Percentiles rank a stretch among this genome's conserved stretches.
Evolutionary conservation across 2,888 invertebrate genomes (phyloP).

Genomic region (Mantis religiosa): DNA sequence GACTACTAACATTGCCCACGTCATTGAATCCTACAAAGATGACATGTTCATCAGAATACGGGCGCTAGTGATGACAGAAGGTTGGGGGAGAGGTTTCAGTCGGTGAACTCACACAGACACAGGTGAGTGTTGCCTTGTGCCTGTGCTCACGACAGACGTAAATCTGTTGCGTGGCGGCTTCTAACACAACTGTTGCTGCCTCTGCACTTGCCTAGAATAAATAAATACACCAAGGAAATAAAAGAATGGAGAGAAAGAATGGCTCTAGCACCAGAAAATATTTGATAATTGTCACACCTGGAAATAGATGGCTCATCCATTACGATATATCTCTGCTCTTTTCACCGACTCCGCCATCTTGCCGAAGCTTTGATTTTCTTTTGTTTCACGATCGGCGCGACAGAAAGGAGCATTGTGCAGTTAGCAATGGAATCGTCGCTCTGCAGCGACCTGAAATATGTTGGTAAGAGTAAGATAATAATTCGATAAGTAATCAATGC

Average conservation of each 20-base stretch:
- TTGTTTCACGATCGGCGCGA: neutral
- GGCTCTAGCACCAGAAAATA: neutral
- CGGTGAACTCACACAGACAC: too few species aligned
- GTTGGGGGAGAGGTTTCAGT: neutral
- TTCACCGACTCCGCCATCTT: neutral
- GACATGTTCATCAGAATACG: too few species aligned
- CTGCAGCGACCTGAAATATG: neutral
- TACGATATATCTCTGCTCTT: neutral
- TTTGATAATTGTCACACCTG: slow-evolving; percentile 1
- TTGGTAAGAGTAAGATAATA: neutral
- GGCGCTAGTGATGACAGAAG: too few species aligned
- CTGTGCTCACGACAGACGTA: neutral
- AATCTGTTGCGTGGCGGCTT: neutral
- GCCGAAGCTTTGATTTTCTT: neutral
- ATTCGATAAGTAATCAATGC: neutral
- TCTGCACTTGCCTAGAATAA: neutral
- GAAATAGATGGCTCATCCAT: neutral
- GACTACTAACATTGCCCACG: too few species aligned
- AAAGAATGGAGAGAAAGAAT: neutral
- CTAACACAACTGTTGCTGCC: neutral
- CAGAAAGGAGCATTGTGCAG: neutral
- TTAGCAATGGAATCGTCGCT: neutral
- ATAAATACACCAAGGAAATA: neutral
- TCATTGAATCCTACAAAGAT: too few species aligned
- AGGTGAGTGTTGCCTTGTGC: neutral